Base-by-base conservation (phyloP, 2,113 vertebrate species). In the Martes martes region DNA sequence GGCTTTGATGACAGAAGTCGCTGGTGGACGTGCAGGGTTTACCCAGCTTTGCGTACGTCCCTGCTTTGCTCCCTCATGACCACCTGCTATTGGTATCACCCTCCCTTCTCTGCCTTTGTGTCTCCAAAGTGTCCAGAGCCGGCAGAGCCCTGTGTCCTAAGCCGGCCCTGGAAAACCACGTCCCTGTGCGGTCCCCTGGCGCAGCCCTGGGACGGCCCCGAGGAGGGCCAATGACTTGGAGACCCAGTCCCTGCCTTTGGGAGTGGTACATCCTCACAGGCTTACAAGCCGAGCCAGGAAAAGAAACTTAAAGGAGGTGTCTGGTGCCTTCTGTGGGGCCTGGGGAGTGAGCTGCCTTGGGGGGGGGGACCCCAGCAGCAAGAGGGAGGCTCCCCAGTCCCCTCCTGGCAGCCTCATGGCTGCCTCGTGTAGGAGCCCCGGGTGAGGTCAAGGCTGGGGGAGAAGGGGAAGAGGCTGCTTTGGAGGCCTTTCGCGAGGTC, bases 371-470 rank as follows among this genome's bases (percentile, higher is more conserved):
- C 10, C 24, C 28, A 6, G 61, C 0, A 45, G 47, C 11, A 21
- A n/a, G 36, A 3, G 11, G 45, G 52, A 47, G 28, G 7, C 61
- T 21, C 50, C 59, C 26, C 5, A 0, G 1, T 8, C 24, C 42
- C 80, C 45, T 45, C 13, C 8, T 2, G 10, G 28, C 8, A 31
- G 57, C 45, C 23, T 24, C 2, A 0, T 19, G 57, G 4, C n/a
- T 1, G 26, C 47, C 59, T 13, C 14, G 6, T 0, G 1, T 11
- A 3, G 10, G 61, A 23, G 11, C 86, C 5, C 0, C 0, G 0
- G 24, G 7, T 23, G 23, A 39, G 73, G 36, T 26, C 15, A 13
- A 0, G 39, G 73, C 4, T 19, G 11, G 13, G 7, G 31, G 42
- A 13, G 21, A 0, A 26, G 15, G 50, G 61, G 63, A 31, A 65